Base-by-base conservation (phyloP, 2,113 vertebrate genomes). In the Dermatemys mawii region DNA sequence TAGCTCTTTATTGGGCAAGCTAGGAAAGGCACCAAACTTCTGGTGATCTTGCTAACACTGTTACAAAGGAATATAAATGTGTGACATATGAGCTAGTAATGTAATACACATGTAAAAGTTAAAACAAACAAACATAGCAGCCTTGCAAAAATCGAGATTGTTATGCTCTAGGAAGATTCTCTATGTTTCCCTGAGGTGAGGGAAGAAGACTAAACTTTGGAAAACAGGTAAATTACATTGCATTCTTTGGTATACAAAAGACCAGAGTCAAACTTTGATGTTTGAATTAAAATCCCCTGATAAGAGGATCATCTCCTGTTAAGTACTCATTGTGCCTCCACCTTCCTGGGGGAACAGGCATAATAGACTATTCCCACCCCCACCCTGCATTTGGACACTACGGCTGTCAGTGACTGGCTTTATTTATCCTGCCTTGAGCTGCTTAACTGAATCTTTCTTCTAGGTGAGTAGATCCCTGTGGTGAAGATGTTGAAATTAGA, bases 101-200 rank as follows among this genome's bases (percentile, higher is more conserved):
- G 55, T 55, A 55, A 55, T 55, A 55, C 24, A 55, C 55, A 57
- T 1, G 26, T 29, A 57, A 22, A n/a, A 53, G 19, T 21, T 14
- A 60, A 60, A 60, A 60, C 5, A 60, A 35, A n/a, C 8, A n/a
- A 67, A 29, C 49, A 50, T 50, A 9, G 12, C 29, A 60, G 22
- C 38, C 22, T 12, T 21, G 38, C 22, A 75, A 27, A 46, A 46
- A n/a, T n/a, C n/a, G n/a, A n/a, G n/a, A n/a, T n/a, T n/a, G 84
- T 46, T 92, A 86, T 93, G 17, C 87, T 93, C 93, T 86, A 96
- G 93, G 94, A 96, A 92, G 90, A 13, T 14, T 76, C 26, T 26
- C 38, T 44, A 21, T 26, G 21, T 44, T 13, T 41, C 73, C 26
- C 6, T 46, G 7, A 27, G 24, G 22, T 44, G 73, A 76, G 73